Conservation (phyloP, 2,888 invertebrate species). For the Flexamia atlantica region DNA sequence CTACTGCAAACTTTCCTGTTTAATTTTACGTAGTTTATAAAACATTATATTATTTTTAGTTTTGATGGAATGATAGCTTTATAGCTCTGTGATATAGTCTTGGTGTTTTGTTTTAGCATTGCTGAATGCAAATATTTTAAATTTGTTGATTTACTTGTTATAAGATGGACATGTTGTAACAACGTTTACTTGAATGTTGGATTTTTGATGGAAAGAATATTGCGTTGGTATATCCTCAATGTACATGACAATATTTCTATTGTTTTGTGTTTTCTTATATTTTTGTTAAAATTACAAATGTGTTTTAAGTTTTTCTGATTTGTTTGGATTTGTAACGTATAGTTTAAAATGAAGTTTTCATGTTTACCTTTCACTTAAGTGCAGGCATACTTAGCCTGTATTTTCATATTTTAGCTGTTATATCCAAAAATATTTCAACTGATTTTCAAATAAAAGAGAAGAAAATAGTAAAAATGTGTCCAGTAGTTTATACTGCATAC, state of each 20-base stretch:
- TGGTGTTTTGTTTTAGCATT: conserved; percentile 38
- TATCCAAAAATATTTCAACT: too few relatives aligned
- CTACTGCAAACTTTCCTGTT: not conserved
- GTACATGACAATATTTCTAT: not conserved
- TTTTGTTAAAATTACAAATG: not conserved
- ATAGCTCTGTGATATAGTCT: conserved; percentile 50
- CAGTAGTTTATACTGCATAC: too few relatives aligned
- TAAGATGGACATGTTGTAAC: not conserved
- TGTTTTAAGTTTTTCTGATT: not conserved
- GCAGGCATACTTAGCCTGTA: too few relatives aligned
- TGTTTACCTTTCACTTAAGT: not conserved
- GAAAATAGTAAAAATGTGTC: too few relatives aligned
- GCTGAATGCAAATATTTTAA: not conserved
- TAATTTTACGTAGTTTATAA: not conserved
- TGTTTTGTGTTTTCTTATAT: not conserved
- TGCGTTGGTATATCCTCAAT: conserved; percentile 32
- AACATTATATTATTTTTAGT: conserved; percentile 7
- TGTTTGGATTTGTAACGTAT: not conserved
- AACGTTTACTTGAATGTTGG: not conserved
- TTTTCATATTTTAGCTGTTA: too few relatives aligned
- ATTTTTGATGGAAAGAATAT: not conserved
- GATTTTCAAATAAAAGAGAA: too few relatives aligned
- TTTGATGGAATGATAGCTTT: conserved; percentile 47
- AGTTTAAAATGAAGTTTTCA: not conserved
- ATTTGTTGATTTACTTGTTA: not conserved